Evolutionary conservation across 2,113 vertebrate genomes (phyloP).

Genomic region (Lampris incognitus): DNA sequence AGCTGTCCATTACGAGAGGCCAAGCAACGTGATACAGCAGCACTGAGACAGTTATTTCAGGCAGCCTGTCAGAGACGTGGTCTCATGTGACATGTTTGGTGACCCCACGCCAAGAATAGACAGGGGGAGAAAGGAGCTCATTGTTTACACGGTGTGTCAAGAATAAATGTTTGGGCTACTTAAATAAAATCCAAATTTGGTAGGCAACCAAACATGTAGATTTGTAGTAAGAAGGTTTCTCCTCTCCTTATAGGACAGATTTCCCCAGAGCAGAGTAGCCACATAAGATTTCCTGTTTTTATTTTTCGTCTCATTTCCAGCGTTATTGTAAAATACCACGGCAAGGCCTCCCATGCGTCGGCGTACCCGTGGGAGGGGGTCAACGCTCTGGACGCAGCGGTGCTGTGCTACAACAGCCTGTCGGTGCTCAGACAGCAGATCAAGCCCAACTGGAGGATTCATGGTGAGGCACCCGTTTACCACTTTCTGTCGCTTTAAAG

Average conservation of each 20-base stretch:
- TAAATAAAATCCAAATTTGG: too few species aligned
- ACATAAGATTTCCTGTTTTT: background rate
- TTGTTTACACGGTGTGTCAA: too few species aligned
- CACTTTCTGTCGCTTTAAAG: background rate
- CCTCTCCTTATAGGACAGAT: too few species aligned
- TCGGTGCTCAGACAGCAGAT: slow-evolving; percentile 90
- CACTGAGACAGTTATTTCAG: background rate
- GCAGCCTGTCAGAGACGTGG: background rate
- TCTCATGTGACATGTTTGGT: background rate
- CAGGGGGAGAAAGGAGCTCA: background rate
- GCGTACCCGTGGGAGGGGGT: slow-evolving; percentile 90
- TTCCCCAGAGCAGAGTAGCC: background rate
- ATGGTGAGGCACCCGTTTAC: slow-evolving; percentile 78
- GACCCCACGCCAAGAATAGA: slow-evolving; percentile 15
- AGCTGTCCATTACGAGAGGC: background rate
- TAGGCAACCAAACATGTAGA: too few species aligned
- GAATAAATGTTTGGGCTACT: too few species aligned
- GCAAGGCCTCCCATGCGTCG: slow-evolving; percentile 88
- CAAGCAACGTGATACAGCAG: background rate
- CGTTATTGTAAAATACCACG: slow-evolving; percentile 88
- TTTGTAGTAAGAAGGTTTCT: too few species aligned
- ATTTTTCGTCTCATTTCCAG: slow-evolving; percentile 71
- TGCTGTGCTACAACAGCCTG: slow-evolving; percentile 90
- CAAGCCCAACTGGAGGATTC: slow-evolving; percentile 90
- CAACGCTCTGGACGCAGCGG: slow-evolving; percentile 89